phyloP scores from a whole-genome alignment of 2,113 vertebrate species.

The Rhinolophus ferrumequinum region DNA sequence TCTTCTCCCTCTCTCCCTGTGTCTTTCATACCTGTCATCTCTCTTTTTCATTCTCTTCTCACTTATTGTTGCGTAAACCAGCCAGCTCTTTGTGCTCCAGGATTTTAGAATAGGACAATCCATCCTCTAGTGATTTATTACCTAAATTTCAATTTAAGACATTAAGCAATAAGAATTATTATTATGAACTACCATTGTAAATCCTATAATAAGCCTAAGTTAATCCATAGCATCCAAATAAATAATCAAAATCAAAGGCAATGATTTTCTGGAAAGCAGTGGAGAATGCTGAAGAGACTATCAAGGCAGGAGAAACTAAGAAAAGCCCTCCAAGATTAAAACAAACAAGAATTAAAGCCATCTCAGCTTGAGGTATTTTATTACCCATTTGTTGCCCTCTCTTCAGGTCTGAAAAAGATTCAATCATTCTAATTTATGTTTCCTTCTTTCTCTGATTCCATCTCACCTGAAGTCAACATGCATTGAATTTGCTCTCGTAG shows the following conservation, averaged over 20 bases:
- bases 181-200: background rate
- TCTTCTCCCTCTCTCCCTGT: background rate
- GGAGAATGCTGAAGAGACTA: background rate
- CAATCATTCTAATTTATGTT: background rate
- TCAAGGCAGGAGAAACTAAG: background rate
- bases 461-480: background rate
- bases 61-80: background rate
- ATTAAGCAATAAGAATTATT: background rate
- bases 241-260: constrained; percentile 31
- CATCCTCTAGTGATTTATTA: background rate
- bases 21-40: background rate
- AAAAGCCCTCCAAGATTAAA: background rate
- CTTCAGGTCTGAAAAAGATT: background rate
- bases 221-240: background rate
- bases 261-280: background rate
- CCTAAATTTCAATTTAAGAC: background rate
- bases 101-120: background rate
- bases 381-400: background rate
- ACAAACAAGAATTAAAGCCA: background rate
- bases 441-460: background rate
- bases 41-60: background rate
- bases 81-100: background rate
- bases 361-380: background rate
- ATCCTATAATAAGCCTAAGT: background rate
- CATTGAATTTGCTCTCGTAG: background rate